Conservation (phyloP, 2,797 vertebrate species). For the Clamator glandarius region DNA sequence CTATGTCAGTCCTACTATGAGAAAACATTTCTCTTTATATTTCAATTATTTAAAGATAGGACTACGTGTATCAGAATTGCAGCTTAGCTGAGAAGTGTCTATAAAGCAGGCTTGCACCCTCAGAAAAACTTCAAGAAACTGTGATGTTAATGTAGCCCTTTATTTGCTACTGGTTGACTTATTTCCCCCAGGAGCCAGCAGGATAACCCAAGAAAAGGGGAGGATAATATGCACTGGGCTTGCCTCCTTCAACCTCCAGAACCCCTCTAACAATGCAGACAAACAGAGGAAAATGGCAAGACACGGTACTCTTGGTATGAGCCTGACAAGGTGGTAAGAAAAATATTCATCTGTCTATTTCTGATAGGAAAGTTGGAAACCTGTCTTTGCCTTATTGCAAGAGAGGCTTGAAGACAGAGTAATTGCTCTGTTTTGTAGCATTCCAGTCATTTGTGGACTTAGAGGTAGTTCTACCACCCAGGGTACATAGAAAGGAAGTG, state of each 20-base stretch:
- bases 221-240: not conserved
- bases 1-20: not conserved
- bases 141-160: not conserved
- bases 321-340: not conserved
- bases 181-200: not conserved
- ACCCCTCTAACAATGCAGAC: not conserved
- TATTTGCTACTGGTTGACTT: not conserved
- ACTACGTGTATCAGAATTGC: not conserved
- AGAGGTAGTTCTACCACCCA: not conserved
- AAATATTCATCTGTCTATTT: not conserved
- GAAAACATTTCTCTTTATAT: not conserved
- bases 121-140: not conserved
- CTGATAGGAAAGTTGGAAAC: not conserved
- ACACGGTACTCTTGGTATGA: not conserved
- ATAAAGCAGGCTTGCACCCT: not conserved
- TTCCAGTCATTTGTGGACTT: not conserved
- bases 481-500: not conserved
- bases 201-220: not conserved
- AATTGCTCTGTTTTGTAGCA: not conserved
- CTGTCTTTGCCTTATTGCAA: not conserved
- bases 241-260: not conserved
- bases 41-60: not conserved
- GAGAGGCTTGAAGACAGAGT: not conserved
- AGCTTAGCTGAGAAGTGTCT: not conserved
- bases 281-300: not conserved